Evolutionary conservation across 2,113 vertebrate genomes (phyloP).

Genomic region (Apteryx owenii): DNA sequence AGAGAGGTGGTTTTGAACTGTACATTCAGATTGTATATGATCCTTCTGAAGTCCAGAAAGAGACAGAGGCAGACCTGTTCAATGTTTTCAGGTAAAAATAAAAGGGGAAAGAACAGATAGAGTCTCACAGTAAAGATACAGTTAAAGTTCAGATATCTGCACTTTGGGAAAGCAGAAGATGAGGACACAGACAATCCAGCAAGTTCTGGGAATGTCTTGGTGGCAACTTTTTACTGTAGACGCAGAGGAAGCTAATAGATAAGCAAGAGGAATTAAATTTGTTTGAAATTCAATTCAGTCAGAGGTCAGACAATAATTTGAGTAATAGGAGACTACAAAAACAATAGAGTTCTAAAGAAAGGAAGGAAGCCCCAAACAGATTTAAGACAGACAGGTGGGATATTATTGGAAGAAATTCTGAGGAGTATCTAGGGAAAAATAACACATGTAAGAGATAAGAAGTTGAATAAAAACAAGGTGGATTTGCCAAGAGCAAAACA

Average conservation of each 20-base stretch:
- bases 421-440: slow-evolving; percentile 2
- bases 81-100: not conserved
- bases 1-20: not conserved
- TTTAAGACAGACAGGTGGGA: not conserved
- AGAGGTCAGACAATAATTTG: not conserved
- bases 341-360: slow-evolving; percentile 39
- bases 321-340: not conserved
- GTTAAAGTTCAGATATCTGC: not conserved
- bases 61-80: not conserved
- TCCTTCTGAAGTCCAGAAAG: not conserved
- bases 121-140: not conserved
- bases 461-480: not conserved
- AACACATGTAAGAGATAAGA: not conserved
- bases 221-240: not conserved
- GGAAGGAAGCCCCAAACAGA: not conserved
- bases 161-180: not conserved
- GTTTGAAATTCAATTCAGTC: slow-evolving; percentile 19
- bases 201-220: slow-evolving; percentile 30
- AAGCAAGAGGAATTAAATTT: not conserved
- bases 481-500: slow-evolving; percentile 16
- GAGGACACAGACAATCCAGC: not conserved
- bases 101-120: not conserved
- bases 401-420: slow-evolving; percentile 1
- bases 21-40: not conserved
- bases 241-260: slow-evolving; percentile 26